Conservation (phyloP, 64 coral and sea anemone genomes). For the Montipora sp. region DNA sequence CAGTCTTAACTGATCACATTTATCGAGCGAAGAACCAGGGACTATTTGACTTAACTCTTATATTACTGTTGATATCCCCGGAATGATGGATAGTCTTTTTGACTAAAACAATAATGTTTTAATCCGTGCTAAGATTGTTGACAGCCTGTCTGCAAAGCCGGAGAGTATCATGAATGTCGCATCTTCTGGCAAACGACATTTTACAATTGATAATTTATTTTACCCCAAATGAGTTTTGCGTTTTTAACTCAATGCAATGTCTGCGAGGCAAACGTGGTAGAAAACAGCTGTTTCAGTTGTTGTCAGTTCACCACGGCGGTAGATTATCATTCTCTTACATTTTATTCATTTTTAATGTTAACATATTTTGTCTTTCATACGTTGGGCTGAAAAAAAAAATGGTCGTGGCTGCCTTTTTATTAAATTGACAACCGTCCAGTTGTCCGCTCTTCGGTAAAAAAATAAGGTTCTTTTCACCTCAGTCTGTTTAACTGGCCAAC, state of each 20-base stretch:
- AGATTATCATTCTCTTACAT: not conserved
- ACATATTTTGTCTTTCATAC: too few species aligned
- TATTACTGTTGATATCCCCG: too few species aligned
- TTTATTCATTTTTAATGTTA: not conserved
- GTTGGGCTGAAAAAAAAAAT: too few species aligned
- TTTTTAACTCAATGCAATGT: constrained; percentile 6
- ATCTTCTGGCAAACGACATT: not conserved
- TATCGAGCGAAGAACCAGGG: not conserved
- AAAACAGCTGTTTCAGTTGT: constrained; percentile 21
- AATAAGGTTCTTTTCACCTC: not conserved
- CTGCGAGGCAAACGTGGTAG: not conserved
- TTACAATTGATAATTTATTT: not conserved
- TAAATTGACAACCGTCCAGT: too few species aligned
- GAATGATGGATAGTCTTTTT: not conserved
- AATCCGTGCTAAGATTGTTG: not conserved
- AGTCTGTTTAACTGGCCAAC: not conserved
- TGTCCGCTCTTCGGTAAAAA: not conserved
- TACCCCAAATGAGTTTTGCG: not conserved
- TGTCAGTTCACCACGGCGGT: not conserved
- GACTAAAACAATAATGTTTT: not conserved
- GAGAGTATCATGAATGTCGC: not conserved
- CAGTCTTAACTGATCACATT: not conserved
- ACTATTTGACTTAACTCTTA: not conserved
- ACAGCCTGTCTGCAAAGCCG: not conserved
- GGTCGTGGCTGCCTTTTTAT: too few species aligned